These are phyloP conservation scores for Pseudotriccus pelzelni DNA, from an alignment of 2,797 vertebrate species.

Conservation along the genomic window DNA sequence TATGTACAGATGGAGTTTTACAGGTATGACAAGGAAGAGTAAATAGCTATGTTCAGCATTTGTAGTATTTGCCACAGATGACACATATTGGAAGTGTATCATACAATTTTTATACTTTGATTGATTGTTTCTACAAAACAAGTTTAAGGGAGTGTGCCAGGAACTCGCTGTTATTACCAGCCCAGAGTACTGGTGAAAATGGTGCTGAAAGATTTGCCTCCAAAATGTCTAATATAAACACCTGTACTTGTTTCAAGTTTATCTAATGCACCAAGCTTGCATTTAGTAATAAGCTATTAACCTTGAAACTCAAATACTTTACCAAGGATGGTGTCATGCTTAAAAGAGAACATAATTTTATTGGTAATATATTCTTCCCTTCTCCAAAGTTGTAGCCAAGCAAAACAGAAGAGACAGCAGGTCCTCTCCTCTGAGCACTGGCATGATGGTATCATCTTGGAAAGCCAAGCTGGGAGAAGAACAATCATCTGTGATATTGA, in stretches of 20 bases:
- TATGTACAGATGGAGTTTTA: background rate
- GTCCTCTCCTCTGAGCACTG: slow-evolving; percentile 53
- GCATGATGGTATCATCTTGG: background rate
- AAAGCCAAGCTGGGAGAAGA: slow-evolving; percentile 60
- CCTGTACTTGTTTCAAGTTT: background rate
- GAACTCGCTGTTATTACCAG: background rate
- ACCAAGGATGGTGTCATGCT: background rate
- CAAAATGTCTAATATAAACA: background rate
- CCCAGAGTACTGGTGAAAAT: background rate
- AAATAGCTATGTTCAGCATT: background rate
- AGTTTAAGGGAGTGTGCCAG: background rate
- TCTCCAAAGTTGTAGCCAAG: slow-evolving; percentile 34
- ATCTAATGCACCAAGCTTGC: background rate
- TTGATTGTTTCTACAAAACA: background rate
- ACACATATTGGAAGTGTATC: background rate
- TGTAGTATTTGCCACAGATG: background rate
- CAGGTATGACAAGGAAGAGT: background rate
- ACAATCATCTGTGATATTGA: slow-evolving; percentile 38
- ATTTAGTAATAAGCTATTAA: slow-evolving; percentile 9
- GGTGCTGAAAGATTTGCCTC: background rate
- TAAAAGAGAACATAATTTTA: slow-evolving; percentile 20
- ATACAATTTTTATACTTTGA: background rate
- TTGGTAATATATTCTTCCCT: background rate
- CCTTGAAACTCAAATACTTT: slow-evolving; percentile 17
- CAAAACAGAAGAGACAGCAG: slow-evolving; percentile 59